Conservation (phyloP, 2,113 vertebrate species). For the Forbesichthys agassizii region DNA sequence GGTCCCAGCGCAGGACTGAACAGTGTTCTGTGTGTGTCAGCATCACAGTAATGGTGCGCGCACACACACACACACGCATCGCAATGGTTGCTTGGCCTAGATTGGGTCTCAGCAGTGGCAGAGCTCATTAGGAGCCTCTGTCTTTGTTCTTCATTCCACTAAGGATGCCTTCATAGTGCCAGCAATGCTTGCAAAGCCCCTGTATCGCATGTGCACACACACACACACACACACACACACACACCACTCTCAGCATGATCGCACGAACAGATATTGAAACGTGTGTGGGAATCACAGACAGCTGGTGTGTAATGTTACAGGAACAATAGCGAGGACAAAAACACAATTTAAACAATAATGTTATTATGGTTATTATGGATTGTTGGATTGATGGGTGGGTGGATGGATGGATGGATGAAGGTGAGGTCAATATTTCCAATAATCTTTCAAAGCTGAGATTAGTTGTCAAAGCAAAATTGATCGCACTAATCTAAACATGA, state of each 20-base stretch:
- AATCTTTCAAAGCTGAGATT: too few species aligned
- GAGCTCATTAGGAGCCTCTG: conserved; percentile 66
- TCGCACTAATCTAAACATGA: too few species aligned
- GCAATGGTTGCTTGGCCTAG: conserved; percentile 64
- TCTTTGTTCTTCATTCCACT: conserved; percentile 66
- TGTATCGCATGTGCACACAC: conserved; percentile 10
- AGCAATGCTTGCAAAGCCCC: conserved; percentile 29
- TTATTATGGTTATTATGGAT: too few species aligned
- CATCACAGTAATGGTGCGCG: not conserved
- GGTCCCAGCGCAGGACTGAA: conserved; percentile 37
- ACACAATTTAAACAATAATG: too few species aligned
- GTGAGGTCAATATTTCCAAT: too few species aligned
- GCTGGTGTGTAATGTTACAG: too few species aligned
- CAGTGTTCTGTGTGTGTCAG: conserved; percentile 28
- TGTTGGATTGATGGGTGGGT: too few species aligned
- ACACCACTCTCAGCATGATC: not conserved
- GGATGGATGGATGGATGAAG: too few species aligned
- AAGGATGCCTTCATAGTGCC: conserved; percentile 51
- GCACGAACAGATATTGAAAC: not conserved
- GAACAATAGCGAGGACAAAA: too few species aligned
- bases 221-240: conserved; percentile 17
- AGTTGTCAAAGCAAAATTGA: too few species aligned
- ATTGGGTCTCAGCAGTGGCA: conserved; percentile 61
- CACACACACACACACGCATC: conserved; percentile 16
- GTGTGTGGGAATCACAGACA: not conserved